These are phyloP conservation scores for Apis mellifera DNA, from an alignment of 1,140 invertebrate species.

Conservation along the genomic window Amel_HAv3.1 CM009931.2:23556001-23556500, in stretches of 20 bases:
- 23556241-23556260: neutral
- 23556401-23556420: neutral
- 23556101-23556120: neutral
- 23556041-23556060: neutral
- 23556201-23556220: neutral
- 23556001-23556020: neutral
- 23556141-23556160: slow-evolving; percentile 24
- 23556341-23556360: neutral
- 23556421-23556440: no score
- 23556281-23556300: neutral
- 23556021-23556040: neutral
- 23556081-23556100: neutral
- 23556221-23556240: slow-evolving; percentile 17
- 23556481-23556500: no score
- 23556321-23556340: neutral
- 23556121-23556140: slow-evolving; percentile 31
- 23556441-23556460: no score
- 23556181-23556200: neutral
- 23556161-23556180: neutral
- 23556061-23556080: neutral
- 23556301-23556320: neutral
- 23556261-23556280: no score
- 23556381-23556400: neutral
- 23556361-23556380: neutral
- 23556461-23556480: no score